phyloP scores from a whole-genome alignment of 2,797 vertebrate species.

The Enteromius afrohamiltoni region DNA sequence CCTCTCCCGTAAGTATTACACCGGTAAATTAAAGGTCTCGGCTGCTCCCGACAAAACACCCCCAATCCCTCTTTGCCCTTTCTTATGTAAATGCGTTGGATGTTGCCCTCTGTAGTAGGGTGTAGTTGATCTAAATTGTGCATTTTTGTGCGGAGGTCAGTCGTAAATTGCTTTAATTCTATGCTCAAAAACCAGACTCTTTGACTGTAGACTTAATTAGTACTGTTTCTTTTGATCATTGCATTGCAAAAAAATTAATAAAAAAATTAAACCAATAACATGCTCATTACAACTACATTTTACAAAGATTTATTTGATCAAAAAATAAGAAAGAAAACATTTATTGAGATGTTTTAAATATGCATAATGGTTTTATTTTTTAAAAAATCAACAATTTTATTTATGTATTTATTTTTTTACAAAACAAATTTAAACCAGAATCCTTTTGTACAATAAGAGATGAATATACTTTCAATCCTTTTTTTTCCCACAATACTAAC shows the following conservation, averaged over 20 bases:
- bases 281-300: no score
- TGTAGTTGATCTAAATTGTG: not conserved
- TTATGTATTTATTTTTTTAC: no score
- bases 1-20: slow-evolving; percentile 55
- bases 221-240: no score
- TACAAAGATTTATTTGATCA: no score
- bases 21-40: slow-evolving; percentile 63
- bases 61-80: slow-evolving; percentile 45
- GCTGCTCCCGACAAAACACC: slow-evolving; percentile 13
- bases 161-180: slow-evolving; percentile 17
- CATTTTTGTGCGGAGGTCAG: slow-evolving; percentile 40
- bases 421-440: not conserved
- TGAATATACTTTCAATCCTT: not conserved
- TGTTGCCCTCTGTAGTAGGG: not conserved
- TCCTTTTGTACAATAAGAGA: not conserved
- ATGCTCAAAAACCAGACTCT: not conserved
- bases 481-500: not conserved
- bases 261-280: not conserved
- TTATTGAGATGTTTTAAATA: no score
- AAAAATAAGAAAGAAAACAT: no score
- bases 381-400: no score
- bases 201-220: not conserved
- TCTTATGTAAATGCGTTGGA: slow-evolving; percentile 42
- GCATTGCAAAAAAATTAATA: not conserved
- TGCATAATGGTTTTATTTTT: no score